A percentile compares a stretch with the other conserved stretches of the same genome.
Evolutionary conservation across 53 echinoderm and acorn worm species (phyloP).

Genomic region (Echinarachnius parma): DNA sequence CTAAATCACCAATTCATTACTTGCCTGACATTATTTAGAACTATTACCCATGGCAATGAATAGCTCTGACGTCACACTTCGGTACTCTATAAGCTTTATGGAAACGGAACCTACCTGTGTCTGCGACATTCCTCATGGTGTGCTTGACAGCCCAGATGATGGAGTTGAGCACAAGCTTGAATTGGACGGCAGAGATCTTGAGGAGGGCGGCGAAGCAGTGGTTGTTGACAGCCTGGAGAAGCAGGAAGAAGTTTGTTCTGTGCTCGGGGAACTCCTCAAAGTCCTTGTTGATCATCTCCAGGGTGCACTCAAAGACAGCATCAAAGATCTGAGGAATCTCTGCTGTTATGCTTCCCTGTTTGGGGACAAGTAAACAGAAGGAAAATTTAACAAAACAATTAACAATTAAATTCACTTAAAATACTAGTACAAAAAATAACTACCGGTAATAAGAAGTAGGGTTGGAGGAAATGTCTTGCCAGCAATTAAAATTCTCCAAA

Average conservation of each 20-base stretch:
- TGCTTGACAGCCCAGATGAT: constrained; percentile 98
- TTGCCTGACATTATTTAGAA: neutral
- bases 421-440: neutral
- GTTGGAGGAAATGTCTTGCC: neutral
- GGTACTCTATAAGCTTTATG: too few relatives aligned
- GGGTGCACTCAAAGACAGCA: constrained; percentile 88
- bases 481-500: too few relatives aligned
- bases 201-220: constrained; percentile 92
- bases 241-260: constrained; percentile 90
- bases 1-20: neutral
- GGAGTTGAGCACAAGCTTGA: constrained; percentile 94
- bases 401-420: too few relatives aligned
- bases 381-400: too few relatives aligned
- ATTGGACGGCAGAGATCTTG: constrained; percentile 80
- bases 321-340: constrained; percentile 90
- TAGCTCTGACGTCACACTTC: too few relatives aligned
- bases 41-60: too few relatives aligned
- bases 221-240: constrained; percentile 95
- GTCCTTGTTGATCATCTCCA: constrained; percentile 99
- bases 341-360: constrained; percentile 78
- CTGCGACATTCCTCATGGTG: constrained; percentile 98
- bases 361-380: too few relatives aligned
- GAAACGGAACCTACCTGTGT: constrained; percentile 80
- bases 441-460: neutral
- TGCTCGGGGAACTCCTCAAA: constrained; percentile 98